Conservation (phyloP, 2,797 vertebrate species). For the Diglossa cyanea region DNA sequence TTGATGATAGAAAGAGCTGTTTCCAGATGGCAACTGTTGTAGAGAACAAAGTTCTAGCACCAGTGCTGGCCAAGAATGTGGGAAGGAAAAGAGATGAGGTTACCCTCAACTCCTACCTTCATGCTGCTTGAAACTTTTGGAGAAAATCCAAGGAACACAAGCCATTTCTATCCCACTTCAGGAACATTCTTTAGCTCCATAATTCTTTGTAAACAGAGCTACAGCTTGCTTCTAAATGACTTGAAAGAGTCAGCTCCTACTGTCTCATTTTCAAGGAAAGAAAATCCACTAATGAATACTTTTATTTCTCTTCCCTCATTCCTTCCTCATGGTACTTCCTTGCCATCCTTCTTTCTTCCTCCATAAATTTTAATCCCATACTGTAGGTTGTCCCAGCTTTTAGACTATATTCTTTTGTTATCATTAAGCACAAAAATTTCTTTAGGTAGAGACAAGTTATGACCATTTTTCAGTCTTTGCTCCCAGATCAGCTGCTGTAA, state of each 20-base stretch:
- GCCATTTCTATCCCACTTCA: not conserved
- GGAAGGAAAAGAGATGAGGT: slow-evolving; percentile 31
- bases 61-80: not conserved
- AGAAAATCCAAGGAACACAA: slow-evolving; percentile 33
- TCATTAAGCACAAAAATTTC: not conserved
- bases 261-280: not conserved
- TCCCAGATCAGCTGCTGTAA: not conserved
- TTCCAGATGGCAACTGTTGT: not conserved
- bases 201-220: slow-evolving; percentile 19
- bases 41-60: not conserved
- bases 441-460: not conserved
- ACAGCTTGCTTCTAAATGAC: not conserved
- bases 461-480: not conserved
- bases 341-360: not conserved
- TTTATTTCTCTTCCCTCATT: not conserved
- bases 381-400: not conserved
- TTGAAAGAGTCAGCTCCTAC: not conserved
- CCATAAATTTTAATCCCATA: not conserved
- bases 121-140: slow-evolving; percentile 11
- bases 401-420: not conserved
- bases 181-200: not conserved
- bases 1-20: not conserved
- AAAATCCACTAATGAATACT: not conserved
- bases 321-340: not conserved
- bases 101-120: slow-evolving; percentile 41